Base-by-base conservation (phyloP, 64 coral and sea anemone species). In the Montipora sp. region DNA sequence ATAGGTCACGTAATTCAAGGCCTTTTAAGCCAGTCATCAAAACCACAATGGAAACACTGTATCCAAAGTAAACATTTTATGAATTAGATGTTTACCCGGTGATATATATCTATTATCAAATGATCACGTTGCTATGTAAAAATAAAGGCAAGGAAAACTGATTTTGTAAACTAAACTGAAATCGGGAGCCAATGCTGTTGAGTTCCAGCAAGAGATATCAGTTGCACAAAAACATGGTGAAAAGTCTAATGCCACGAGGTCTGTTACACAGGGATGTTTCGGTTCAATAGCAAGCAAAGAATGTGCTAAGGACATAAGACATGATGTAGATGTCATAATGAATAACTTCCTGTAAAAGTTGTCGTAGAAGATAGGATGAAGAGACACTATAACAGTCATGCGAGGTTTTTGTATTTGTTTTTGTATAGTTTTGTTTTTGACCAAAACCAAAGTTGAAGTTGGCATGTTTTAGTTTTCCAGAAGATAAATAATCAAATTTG, bases 361-460 rank as follows among this genome's bases (percentile, higher is more conserved):
- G 36, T 36, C 36, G 36, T 2, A 36, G 36, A 36, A 36, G 36
- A 36, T 36, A 36, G 53, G 53, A 57, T 57, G 53, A 57, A 57
- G 53, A 57, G 53, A 0, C 53, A 57, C 2, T 57, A 57, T 57
- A 57, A 57, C 53, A 57, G 53, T 57, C 53, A 57, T 57, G 53
- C 53, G 53, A 57, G 53, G 7, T 57, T 57, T 57, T 57, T 57
- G 53, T 57, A 57, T 57, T 57, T 71, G 68, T 22, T 71, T 65
- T 71, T 71, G 68, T 71, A 71, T 71, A 71, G 68, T 71, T 71
- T 71, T 71, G 68, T 71, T 71, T 71, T 71, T 71, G 68, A 71
- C 68, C 21, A 71, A 71, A 71, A 71, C 68, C 53, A 57, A 57
- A 57, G 53, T 57, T 57, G 53, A 57, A 57, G 53, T 57, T 57